A percentile compares a stretch with the other conserved stretches of the same genome.
Evolutionary conservation across 2,797 vertebrate species (phyloP).

Genomic region (Xerus rutilus): DNA sequence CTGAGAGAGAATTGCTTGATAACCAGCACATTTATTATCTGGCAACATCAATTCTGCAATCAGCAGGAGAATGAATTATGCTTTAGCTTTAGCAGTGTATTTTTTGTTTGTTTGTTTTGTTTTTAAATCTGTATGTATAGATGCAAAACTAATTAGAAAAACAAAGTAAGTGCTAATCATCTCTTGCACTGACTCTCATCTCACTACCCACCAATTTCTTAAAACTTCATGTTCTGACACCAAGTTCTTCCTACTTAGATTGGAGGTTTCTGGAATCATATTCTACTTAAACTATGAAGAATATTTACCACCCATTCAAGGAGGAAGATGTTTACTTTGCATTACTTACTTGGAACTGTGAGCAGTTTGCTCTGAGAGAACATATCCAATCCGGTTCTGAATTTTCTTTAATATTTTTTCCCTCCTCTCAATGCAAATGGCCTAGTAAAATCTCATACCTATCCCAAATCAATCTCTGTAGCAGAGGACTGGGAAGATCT

Average conservation of each 20-base stretch:
- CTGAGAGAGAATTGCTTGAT: too few species aligned
- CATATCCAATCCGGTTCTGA: not conserved
- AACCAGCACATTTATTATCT: too few species aligned
- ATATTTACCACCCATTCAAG: not conserved
- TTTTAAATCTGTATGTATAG: not conserved
- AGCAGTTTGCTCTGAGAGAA: not conserved
- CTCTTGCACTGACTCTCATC: not conserved
- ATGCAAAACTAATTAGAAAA: not conserved
- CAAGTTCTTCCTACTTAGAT: not conserved
- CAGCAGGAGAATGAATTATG: not conserved
- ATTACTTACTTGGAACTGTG: not conserved
- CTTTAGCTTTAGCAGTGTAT: not conserved
- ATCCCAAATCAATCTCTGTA: not conserved
- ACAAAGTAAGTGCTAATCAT: not conserved
- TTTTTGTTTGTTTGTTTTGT: too few species aligned
- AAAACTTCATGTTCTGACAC: not conserved
- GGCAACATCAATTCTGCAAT: not conserved
- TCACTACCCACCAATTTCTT: not conserved
- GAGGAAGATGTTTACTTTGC: not conserved
- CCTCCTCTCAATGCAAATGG: not conserved
- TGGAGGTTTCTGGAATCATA: not conserved
- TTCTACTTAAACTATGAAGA: not conserved
- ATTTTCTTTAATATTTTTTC: not conserved
- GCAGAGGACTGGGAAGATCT: not conserved
- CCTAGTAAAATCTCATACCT: not conserved